Conservation (phyloP, 2,113 vertebrate genomes). For the Chaetops frenatus region DNA sequence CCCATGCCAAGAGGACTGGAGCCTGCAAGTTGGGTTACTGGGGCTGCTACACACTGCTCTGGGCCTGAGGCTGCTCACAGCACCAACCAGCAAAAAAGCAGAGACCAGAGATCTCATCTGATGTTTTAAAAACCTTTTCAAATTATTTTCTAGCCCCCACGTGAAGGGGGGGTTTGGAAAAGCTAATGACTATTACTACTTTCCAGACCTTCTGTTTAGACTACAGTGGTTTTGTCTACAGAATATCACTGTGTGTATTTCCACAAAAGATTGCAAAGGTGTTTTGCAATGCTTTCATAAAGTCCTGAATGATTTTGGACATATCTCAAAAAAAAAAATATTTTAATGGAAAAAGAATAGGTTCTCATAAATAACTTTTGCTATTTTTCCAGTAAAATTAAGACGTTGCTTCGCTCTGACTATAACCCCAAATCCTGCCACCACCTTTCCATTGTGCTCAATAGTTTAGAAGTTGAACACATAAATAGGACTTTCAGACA, state of each 20-base stretch:
- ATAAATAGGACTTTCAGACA: not conserved
- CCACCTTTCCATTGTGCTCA: not conserved
- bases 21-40: not conserved
- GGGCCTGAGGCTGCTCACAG: not conserved
- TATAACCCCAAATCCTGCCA: not conserved
- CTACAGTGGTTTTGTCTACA: not conserved
- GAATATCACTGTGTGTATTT: not conserved
- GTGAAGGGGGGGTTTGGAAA: not conserved
- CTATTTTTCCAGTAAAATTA: not conserved
- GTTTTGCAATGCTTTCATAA: not conserved
- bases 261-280: not conserved
- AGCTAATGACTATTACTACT: not conserved
- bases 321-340: not conserved
- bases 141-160: not conserved
- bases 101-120: not conserved
- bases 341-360: not conserved
- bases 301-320: not conserved
- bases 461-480: not conserved
- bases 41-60: not conserved
- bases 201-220: not conserved
- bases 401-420: not conserved
- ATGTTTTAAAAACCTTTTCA: not conserved
- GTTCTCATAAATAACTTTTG: not conserved
- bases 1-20: rapidly evolving
- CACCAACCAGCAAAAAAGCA: not conserved